phyloP scores from a whole-genome alignment of 2,888 invertebrate species.

The Rotaria magnacalcarata region DNA sequence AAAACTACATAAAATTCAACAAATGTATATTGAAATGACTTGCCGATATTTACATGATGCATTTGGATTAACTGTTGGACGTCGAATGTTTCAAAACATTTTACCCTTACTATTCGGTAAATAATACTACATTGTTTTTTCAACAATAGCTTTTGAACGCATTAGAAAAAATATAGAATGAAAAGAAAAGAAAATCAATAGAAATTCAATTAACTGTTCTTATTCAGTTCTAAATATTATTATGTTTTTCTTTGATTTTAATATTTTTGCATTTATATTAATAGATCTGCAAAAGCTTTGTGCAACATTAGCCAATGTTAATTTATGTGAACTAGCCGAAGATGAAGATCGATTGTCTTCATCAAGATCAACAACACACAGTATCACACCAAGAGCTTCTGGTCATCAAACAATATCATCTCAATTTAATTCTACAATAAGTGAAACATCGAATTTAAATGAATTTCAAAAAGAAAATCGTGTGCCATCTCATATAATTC shows the following conservation, averaged over 20 bases:
- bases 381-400: background rate
- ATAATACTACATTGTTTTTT: background rate
- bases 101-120: background rate
- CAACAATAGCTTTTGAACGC: background rate
- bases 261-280: background rate
- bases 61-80: background rate
- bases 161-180: no score
- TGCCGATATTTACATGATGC: constrained; percentile 21
- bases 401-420: background rate
- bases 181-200: background rate
- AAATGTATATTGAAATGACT: background rate
- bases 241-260: no score
- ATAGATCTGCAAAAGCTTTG: constrained; percentile 25
- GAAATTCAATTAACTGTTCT: no score
- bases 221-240: no score
- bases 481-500: background rate
- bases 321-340: constrained; percentile 23
- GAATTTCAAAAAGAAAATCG: constrained; percentile 13
- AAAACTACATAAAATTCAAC: constrained; percentile 30
- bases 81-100: background rate
- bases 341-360: background rate
- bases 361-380: background rate
- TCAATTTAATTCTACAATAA: background rate
- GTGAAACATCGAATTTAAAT: background rate
- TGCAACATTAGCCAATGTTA: constrained; percentile 27